Base-by-base conservation (phyloP, 2,888 invertebrate species). In the Melanotus villosus region DNA sequence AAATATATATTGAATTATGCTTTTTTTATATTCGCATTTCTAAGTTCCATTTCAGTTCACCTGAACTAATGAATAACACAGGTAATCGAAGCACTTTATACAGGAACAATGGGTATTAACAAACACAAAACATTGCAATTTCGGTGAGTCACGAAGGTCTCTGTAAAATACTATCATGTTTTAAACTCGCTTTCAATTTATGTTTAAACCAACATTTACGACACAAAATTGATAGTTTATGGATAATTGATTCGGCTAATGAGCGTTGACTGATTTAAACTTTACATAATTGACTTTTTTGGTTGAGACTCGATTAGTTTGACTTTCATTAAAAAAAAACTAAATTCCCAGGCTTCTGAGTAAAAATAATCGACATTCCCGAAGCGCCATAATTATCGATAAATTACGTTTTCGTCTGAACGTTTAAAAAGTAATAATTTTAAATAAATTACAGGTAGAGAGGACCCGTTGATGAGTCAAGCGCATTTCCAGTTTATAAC, bases 81-180 rank as follows among this genome's bases (percentile, higher is more conserved):
- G 18, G 18, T 41, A 41, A 41, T 47, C 9, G 18, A 43, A 16
- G 7, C 19, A 43, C 3, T 43, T 43, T 43, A 34, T 19, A 19
- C 32, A 14, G 36, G 36, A 56, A 56, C 56, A 56, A 36, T 36
- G 56, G 21, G n/a, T 36, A 56, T 56, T 56, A 56, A 56, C 56
- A 56, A 56, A 56, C 19, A 54, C 32, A 54, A 34, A 54, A 54
- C 54, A 34, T 34, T 56, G 56, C 21, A 36, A 34, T 21, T 56
- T 56, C 18, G 36, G 36, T 36, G 56, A 56, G 56, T 56, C 56
- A 56, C 36, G 56, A 56, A 32, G 21, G 43, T 12, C 34, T 34
- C 3, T 26, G 3, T 26, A 3, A 34, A 34, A 7, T 34, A 34
- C 34, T n/a, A 34, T 34, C 34, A n/a, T 34, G 34, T 7, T 5